These are phyloP conservation scores for Sarcophaga carnaria DNA, from an alignment of 2,888 invertebrate genomes.

Conservation along the genomic window DNA sequence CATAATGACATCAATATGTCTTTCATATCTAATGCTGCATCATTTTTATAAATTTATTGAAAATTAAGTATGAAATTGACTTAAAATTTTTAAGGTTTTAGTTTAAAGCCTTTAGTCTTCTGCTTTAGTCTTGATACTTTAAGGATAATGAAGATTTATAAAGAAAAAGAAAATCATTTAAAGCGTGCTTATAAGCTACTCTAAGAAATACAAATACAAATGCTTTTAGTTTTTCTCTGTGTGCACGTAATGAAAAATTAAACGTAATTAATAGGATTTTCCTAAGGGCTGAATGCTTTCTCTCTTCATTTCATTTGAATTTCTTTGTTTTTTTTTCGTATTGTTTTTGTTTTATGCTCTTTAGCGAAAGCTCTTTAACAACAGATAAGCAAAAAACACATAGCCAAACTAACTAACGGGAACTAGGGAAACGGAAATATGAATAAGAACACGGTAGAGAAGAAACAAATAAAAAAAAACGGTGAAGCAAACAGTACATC, in stretches of 20 bases:
- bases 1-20: too few relatives aligned
- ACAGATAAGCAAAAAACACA: slow-evolving; percentile 21
- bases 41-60: too few relatives aligned
- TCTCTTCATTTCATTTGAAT: neutral
- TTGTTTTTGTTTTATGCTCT: neutral
- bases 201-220: neutral
- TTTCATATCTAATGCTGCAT: too few relatives aligned
- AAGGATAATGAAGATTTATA: too few relatives aligned
- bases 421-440: slow-evolving; percentile 7
- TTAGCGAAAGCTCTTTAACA: slow-evolving; percentile 9
- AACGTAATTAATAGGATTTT: slow-evolving; percentile 41
- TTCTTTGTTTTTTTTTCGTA: neutral
- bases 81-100: too few relatives aligned
- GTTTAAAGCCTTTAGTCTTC: too few relatives aligned
- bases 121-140: too few relatives aligned
- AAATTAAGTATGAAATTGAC: too few relatives aligned
- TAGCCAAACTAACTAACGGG: neutral
- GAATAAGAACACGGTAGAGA: neutral
- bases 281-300: slow-evolving; percentile 24
- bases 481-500: neutral
- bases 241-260: slow-evolving; percentile 22
- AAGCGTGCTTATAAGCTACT: neutral
- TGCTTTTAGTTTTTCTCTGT: neutral
- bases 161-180: neutral
- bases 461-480: neutral